These are phyloP conservation scores for Brachionichthys hirsutus DNA, from an alignment of 2,113 vertebrate genomes.

Conservation along the genomic window DNA sequence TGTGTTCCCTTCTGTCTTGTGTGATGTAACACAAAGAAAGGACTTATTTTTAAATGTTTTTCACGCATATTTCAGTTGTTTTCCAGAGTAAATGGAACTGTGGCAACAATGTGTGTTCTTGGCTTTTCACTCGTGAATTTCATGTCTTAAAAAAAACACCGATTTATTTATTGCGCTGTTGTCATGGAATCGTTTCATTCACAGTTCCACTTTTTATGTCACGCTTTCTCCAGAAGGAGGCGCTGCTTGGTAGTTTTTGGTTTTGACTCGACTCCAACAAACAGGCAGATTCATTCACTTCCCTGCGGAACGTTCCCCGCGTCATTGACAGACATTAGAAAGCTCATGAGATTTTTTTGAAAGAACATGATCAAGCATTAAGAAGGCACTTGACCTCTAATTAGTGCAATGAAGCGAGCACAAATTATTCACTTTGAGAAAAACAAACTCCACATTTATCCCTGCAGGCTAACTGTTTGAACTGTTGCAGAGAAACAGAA, in stretches of 20 bases:
- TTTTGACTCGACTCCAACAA: conserved; percentile 3
- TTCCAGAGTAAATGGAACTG: conserved; percentile 55
- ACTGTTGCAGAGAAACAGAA: not conserved
- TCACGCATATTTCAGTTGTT: conserved; percentile 35
- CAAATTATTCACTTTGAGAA: conserved; percentile 43
- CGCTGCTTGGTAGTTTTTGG: conserved; percentile 3
- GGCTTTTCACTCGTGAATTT: not conserved
- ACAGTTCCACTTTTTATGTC: not conserved
- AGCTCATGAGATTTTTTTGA: conserved; percentile 33
- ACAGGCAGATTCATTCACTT: conserved; percentile 27
- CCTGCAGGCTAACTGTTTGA: not conserved
- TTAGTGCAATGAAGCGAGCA: conserved; percentile 28
- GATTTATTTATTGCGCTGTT: not conserved
- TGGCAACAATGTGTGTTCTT: conserved; percentile 13
- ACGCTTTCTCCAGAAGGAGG: conserved; percentile 50
- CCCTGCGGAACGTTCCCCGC: conserved; percentile 1
- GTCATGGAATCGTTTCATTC: not conserved
- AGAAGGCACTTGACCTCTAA: conserved; percentile 33
- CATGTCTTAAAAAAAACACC: not conserved
- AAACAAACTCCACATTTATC: conserved; percentile 18
- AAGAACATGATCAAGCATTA: conserved; percentile 34
- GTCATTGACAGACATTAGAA: conserved; percentile 18
- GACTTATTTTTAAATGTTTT: conserved; percentile 53
- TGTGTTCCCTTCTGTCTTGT: conserved; percentile 13
- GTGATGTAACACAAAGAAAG: conserved; percentile 11